A percentile compares a stretch with the other conserved stretches of the same genome.
Evolutionary conservation across 2,113 vertebrate genomes (phyloP).

Genomic region (Brevimyrus niger): DNA sequence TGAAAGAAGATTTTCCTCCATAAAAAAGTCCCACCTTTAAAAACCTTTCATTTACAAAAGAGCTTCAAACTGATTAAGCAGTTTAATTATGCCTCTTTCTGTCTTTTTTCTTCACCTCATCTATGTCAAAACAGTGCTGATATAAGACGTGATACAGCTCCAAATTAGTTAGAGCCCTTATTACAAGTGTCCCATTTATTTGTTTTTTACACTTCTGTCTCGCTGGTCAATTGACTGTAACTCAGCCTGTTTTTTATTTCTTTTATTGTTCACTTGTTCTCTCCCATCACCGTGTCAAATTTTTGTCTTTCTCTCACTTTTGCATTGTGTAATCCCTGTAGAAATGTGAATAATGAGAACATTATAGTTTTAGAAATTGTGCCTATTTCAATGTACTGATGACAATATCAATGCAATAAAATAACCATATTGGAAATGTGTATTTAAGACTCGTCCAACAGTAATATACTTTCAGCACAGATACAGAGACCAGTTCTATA

Average conservation of each 20-base stretch:
- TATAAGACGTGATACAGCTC: slow-evolving; percentile 65
- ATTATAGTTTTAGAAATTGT: neutral
- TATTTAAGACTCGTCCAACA: neutral
- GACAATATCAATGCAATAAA: neutral
- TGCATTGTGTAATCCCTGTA: neutral
- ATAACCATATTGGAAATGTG: neutral
- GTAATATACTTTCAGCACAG: neutral
- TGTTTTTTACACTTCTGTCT: slow-evolving; percentile 75
- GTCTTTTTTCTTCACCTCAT: slow-evolving; percentile 46
- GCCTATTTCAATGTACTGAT: neutral
- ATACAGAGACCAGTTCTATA: neutral
- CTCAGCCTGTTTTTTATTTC: slow-evolving; percentile 38
- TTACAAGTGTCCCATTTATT: slow-evolving; percentile 68
- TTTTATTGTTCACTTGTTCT: neutral
- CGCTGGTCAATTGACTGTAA: slow-evolving; percentile 30
- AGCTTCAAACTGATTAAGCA: slow-evolving; percentile 91
- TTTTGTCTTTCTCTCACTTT: neutral
- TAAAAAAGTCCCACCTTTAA: slow-evolving; percentile 45
- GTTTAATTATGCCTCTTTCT: slow-evolving; percentile 86
- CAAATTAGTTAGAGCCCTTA: slow-evolving; percentile 36
- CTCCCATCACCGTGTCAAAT: slow-evolving; percentile 28
- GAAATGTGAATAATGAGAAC: neutral
- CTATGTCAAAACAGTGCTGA: slow-evolving; percentile 56
- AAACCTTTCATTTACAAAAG: slow-evolving; percentile 72
- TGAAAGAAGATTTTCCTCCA: slow-evolving; percentile 89